A percentile compares a stretch with the other conserved stretches of the same genome.
Evolutionary conservation across 2,888 invertebrate genomes (phyloP).

Genomic region (Timema cristinae): DNA sequence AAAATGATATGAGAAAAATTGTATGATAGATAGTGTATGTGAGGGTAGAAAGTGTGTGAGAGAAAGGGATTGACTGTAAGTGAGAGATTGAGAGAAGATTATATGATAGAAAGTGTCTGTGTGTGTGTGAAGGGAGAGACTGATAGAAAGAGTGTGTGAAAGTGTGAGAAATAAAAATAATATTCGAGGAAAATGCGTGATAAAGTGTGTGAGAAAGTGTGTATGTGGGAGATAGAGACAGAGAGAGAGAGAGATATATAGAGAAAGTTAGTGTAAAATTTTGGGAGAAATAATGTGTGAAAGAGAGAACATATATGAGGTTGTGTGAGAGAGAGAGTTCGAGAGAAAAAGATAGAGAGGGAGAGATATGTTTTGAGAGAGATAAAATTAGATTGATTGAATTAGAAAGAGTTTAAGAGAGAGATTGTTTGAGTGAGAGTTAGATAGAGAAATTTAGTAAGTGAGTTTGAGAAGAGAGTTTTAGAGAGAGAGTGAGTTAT

Average conservation of each 20-base stretch:
- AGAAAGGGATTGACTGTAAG: neutral
- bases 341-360: conserved; percentile 2
- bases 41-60: no score
- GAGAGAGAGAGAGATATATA: no score
- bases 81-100: neutral
- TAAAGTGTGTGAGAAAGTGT: neutral
- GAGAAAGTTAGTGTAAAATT: no score
- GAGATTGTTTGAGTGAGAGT: no score
- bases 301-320: neutral
- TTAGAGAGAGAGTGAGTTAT: no score
- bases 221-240: no score
- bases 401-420: conserved; percentile 3
- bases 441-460: no score
- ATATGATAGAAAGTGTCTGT: neutral
- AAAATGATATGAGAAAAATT: no score
- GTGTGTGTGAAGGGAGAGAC: no score
- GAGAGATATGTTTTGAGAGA: neutral
- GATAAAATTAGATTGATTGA: neutral
- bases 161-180: neutral
- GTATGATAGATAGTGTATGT: neutral
- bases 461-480: no score
- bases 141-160: neutral
- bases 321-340: neutral
- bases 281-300: neutral
- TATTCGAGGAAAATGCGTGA: neutral